A percentile compares a stretch with the other conserved stretches of the same genome.
Conservation (phyloP, 2,888 invertebrate species). For the Spilosoma lubricipeda region DNA sequence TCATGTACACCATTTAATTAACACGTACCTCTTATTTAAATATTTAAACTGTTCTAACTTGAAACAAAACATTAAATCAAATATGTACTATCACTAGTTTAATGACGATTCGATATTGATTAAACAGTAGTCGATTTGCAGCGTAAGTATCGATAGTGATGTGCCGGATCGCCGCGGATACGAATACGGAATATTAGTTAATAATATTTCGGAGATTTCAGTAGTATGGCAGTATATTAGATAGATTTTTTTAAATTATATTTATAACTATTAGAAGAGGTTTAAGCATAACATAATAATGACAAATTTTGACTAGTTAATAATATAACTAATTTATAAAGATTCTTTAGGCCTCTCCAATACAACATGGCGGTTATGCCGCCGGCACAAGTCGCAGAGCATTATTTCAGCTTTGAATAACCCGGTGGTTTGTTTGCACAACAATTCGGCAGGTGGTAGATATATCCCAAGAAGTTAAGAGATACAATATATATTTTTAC, state of each 20-base stretch:
- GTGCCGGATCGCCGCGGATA: neutral
- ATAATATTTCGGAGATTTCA: no score
- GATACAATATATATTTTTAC: neutral
- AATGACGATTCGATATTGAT: neutral
- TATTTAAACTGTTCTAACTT: neutral
- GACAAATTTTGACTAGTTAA: no score
- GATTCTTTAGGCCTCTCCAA: no score
- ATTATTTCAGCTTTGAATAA: no score
- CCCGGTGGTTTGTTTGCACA: no score
- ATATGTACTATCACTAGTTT: neutral
- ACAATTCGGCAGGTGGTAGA: no score
- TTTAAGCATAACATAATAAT: no score
- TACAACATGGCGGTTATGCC: no score
- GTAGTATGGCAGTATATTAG: neutral
- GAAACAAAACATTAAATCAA: slow-evolving; percentile 3
- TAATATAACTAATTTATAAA: no score
- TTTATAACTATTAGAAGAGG: no score
- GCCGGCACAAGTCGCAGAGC: no score
- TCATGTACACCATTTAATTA: slow-evolving; percentile 31
- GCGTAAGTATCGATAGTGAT: neutral
- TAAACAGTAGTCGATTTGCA: neutral
- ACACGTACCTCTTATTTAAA: slow-evolving; percentile 24
- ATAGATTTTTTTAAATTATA: neutral
- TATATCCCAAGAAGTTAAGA: neutral
- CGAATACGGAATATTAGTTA: no score